Evolutionary conservation across 2,113 vertebrate genomes (phyloP).

Genomic region (Atlantisia rogersi): DNA sequence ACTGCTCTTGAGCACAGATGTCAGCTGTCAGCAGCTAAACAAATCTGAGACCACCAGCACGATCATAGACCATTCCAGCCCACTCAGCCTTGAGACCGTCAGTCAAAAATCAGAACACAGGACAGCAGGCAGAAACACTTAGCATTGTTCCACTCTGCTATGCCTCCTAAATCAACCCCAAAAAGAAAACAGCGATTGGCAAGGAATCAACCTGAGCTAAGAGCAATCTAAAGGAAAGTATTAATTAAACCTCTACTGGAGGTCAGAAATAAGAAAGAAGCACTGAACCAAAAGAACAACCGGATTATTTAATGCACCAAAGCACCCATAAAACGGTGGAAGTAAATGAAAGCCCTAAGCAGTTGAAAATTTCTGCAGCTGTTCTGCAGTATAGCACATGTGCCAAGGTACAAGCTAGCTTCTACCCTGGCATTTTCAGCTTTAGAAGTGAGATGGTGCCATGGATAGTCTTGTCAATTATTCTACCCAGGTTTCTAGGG

Average conservation of each 20-base stretch:
- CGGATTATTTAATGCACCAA: slow-evolving; percentile 7
- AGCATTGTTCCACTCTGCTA: neutral
- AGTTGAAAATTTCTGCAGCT: neutral
- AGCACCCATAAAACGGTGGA: neutral
- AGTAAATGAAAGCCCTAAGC: neutral
- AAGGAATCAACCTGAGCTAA: neutral
- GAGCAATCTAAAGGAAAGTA: neutral
- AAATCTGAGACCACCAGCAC: neutral
- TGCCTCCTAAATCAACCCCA: slow-evolving; percentile 12
- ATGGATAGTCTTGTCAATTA: neutral
- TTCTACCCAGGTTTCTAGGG: neutral
- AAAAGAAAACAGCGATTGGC: slow-evolving; percentile 25
- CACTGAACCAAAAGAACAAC: slow-evolving; percentile 11
- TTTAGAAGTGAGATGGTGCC: neutral
- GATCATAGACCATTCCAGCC: neutral
- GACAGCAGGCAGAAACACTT: neutral
- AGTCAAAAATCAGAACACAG: neutral
- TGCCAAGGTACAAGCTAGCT: accelerated
- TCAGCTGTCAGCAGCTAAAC: slow-evolving; percentile 33
- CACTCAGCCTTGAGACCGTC: slow-evolving; percentile 4
- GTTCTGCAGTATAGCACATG: neutral
- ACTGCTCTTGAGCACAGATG: neutral
- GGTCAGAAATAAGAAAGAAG: slow-evolving; percentile 31
- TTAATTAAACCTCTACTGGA: neutral
- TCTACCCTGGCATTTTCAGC: neutral